These are phyloP conservation scores for Glaucidium brasilianum DNA, from an alignment of 2,113 vertebrate species.

Conservation along the genomic window DNA sequence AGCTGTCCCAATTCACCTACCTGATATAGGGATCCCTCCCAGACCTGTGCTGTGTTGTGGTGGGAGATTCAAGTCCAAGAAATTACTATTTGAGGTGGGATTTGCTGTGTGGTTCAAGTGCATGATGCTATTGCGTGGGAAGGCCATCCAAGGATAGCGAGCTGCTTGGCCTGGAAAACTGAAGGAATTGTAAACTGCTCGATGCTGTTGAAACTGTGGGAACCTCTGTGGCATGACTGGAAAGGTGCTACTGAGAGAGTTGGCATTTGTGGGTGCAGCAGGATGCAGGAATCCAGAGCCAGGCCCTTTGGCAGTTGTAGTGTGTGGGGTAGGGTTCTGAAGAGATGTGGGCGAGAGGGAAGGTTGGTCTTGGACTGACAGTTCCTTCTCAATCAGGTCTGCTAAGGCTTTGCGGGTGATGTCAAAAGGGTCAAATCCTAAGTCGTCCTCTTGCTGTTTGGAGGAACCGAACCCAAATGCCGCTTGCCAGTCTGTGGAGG, in stretches of 20 bases:
- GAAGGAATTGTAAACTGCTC: constrained; percentile 95
- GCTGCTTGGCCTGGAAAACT: constrained; percentile 90
- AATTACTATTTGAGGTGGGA: constrained; percentile 95
- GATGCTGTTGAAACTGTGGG: constrained; percentile 93
- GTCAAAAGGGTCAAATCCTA: constrained; percentile 99
- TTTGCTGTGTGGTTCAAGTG: constrained; percentile 93
- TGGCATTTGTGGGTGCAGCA: constrained; percentile 79
- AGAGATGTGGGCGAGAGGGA: constrained; percentile 79
- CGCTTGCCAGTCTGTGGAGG: constrained; percentile 99
- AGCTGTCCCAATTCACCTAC: constrained; percentile 75
- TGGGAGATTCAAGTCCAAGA: constrained; percentile 96
- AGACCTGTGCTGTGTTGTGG: constrained; percentile 97
- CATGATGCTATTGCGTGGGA: constrained; percentile 93
- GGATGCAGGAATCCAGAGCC: constrained; percentile 83
- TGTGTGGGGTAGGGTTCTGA: constrained; percentile 81
- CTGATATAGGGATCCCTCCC: constrained; percentile 98
- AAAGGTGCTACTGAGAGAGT: constrained; percentile 86
- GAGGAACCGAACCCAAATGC: constrained; percentile 98
- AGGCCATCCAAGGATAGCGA: constrained; percentile 96
- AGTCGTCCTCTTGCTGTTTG: constrained; percentile 96
- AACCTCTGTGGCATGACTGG: constrained; percentile 90
- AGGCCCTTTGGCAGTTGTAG: constrained; percentile 83
- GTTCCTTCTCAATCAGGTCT: constrained; percentile 99
- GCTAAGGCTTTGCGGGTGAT: constrained; percentile 98
- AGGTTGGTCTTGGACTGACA: constrained; percentile 93